Conservation (phyloP, 1,140 invertebrate species). For the Phenacoccus solenopsis region DNA sequence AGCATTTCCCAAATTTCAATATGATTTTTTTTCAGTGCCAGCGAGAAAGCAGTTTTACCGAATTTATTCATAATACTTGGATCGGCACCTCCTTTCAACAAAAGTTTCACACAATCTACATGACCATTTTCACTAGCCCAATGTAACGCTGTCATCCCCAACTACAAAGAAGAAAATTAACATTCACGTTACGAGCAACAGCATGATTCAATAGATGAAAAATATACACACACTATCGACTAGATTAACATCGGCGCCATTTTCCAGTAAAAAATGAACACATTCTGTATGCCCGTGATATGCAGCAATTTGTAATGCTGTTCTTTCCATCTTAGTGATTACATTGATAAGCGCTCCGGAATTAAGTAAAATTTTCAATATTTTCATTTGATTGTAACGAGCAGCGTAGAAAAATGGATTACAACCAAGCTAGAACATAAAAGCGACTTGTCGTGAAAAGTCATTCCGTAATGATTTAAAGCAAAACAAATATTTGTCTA, state of each 20-base stretch:
- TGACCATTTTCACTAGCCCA: constrained; percentile 85
- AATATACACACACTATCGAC: constrained; percentile 62
- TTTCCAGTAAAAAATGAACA: constrained; percentile 59
- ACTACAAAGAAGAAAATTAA: constrained; percentile 34
- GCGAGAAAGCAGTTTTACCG: constrained; percentile 62
- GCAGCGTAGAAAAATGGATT: constrained; percentile 79
- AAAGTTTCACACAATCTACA: constrained; percentile 47
- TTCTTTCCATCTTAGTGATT: constrained; percentile 82
- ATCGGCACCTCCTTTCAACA: constrained; percentile 61
- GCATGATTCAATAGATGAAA: constrained; percentile 19
- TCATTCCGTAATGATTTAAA: not conserved
- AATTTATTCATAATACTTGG: constrained; percentile 61
- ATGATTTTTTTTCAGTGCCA: constrained; percentile 39
- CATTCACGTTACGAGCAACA: not conserved
- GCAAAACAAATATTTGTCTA: not conserved
- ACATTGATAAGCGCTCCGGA: constrained; percentile 75
- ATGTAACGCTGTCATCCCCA: constrained; percentile 87
- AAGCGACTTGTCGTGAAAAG: not conserved
- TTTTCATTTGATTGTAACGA: constrained; percentile 64
- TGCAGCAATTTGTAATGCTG: constrained; percentile 74
- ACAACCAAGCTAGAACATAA: constrained; percentile 42
- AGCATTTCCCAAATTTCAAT: not conserved
- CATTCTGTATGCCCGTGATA: constrained; percentile 71
- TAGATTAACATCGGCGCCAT: constrained; percentile 62
- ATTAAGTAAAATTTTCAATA: constrained; percentile 65